A percentile compares a stretch with the other conserved stretches of the same genome.
phyloP scores from a whole-genome alignment of 2,113 vertebrate genomes.

The Oophaga pumilio region DNA sequence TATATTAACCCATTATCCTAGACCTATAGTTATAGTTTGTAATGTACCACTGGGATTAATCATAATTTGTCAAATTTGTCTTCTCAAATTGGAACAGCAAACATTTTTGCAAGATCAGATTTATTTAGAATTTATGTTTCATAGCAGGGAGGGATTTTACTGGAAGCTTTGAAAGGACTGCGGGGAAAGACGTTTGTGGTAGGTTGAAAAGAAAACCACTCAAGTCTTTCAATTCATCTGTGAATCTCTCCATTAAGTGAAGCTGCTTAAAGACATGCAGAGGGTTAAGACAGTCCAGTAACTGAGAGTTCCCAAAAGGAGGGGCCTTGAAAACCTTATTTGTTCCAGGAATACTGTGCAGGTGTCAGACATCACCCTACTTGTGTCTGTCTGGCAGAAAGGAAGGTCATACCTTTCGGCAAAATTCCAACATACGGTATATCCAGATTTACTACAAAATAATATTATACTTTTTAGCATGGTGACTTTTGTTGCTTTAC shows the following conservation, averaged over 20 bases:
- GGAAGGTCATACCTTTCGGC: conserved; percentile 35
- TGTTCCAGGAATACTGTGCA: conserved; percentile 47
- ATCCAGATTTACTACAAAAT: not conserved
- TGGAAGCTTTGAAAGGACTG: conserved; percentile 27
- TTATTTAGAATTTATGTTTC: conserved; percentile 43
- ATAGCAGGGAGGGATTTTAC: conserved; percentile 39
- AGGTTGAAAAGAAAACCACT: conserved; percentile 4
- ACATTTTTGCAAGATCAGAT: not conserved
- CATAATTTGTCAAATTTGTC: not conserved
- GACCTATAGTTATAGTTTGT: not conserved
- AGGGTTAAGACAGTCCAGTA: conserved; percentile 44
- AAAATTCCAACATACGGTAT: not conserved
- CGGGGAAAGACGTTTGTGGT: conserved; percentile 39
- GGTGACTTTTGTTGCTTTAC: too few species aligned
- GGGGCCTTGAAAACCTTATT: conserved; percentile 40
- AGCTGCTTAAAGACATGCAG: not conserved
- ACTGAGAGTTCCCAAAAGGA: conserved; percentile 40
- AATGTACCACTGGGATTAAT: not conserved
- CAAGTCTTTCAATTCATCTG: not conserved
- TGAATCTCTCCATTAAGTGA: not conserved
- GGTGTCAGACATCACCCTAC: conserved; percentile 47
- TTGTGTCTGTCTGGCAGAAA: conserved; percentile 41
- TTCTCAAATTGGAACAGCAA: not conserved
- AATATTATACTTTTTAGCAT: not conserved
- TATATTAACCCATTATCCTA: too few species aligned